Evolutionary conservation across 2,888 invertebrate genomes (phyloP), one percentile per base, ranked within the genome.

Genomic region (Ptychoptera contaminata): DNA sequence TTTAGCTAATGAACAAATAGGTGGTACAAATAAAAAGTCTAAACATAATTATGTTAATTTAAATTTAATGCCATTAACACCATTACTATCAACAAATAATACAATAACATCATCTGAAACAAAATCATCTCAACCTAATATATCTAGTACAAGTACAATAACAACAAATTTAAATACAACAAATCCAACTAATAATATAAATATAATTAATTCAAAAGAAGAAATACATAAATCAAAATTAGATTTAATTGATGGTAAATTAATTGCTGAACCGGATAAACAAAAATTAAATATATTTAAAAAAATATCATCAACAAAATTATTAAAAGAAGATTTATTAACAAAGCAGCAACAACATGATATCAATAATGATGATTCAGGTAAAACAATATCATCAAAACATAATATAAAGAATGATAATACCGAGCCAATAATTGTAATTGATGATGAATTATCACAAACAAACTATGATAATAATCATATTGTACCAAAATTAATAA

Each of bases 231-330:
- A n/a, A n/a, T n/a, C n/a, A 8, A 30, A 16, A 44, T 42, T 47
- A 8, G 39, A 43, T 37, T 12, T 41, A 10, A 37, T 10, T 30
- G 32, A 16, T 34, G 49, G 8, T 58, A 86, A 81, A 63, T 60
- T 87, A 45, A 74, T 78, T 6, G 79, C 77, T 10, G 86, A 86
- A 63, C 85, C 85, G 0, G 84, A 87, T 60, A 82, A 81, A 63
- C 83, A 80, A 62, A 90, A 88, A 60, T 68, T 86, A 36, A 87
- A 85, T 67, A 85, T 88, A 58, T 83, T 88, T 58, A 88, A 86
- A 60, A 85, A 86, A 65, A 84, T 88, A 60, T 79, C 86, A 48
- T 76, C 77, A 58, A 75, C 76, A 23, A 79, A 78, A 62, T 74
- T 76, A 55, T 79, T 78, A 54, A 74, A 71, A 46, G 50, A 56